phyloP scores from a whole-genome alignment of 2,113 vertebrate species.

The Danionella cerebrum region DNA sequence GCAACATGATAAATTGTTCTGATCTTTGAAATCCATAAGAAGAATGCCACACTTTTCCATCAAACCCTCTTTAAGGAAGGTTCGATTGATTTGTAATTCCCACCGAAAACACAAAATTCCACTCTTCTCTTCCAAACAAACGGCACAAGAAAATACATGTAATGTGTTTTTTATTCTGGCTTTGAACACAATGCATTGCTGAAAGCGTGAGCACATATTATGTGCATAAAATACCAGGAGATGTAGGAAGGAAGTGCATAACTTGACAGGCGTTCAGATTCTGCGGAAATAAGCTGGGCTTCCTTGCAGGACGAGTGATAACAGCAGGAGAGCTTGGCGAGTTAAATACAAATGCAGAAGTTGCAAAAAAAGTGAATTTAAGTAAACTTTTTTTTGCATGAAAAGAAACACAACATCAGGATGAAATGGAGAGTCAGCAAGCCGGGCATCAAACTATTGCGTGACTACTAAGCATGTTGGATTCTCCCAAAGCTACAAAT shows the following conservation, averaged over 20 bases:
- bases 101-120: neutral
- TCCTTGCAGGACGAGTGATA: neutral
- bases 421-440: neutral
- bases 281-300: neutral
- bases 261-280: neutral
- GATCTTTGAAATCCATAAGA: constrained; percentile 14
- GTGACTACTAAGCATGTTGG: neutral
- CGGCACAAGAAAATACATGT: neutral
- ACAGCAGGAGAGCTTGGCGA: neutral
- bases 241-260: neutral
- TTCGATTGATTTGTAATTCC: neutral
- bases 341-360: neutral
- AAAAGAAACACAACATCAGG: neutral
- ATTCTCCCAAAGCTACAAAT: neutral
- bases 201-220: neutral
- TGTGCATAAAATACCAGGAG: neutral
- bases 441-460: neutral
- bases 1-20: constrained; percentile 11
- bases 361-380: neutral
- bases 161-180: neutral
- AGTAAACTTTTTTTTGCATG: neutral
- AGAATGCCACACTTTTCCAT: constrained; percentile 10
- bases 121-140: too few species aligned
- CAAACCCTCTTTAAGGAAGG: neutral
- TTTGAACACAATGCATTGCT: neutral